These are phyloP conservation scores for Abscondita cerata DNA, from an alignment of 2,888 invertebrate species.

Conservation along the genomic window DNA sequence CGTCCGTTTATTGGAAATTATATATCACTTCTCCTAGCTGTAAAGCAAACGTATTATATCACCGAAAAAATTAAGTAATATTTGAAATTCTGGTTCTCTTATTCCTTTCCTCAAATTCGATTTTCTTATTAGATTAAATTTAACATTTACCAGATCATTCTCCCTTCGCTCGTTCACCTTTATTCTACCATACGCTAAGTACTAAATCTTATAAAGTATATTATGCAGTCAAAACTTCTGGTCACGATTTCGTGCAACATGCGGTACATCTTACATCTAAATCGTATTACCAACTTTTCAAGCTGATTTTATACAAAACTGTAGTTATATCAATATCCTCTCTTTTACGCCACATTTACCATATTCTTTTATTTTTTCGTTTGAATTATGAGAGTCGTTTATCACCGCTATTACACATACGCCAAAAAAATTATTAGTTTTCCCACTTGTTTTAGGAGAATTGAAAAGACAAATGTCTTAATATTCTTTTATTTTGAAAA, in stretches of 20 bases:
- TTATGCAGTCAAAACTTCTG: conserved; percentile 57
- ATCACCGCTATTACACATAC: conserved; percentile 12
- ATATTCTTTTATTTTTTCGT: conserved; percentile 18
- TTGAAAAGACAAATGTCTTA: not conserved
- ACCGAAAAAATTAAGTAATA: conserved; percentile 41
- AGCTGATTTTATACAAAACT: conserved; percentile 46
- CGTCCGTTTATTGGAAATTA: conserved; percentile 46
- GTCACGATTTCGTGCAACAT: conserved; percentile 56
- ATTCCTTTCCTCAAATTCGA: conserved; percentile 37
- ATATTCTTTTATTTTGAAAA: no score
- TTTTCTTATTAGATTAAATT: conserved; percentile 41
- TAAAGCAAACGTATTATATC: conserved; percentile 36
- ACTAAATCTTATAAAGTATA: conserved; percentile 56
- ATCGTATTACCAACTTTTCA: conserved; percentile 55
- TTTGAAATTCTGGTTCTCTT: conserved; percentile 37
- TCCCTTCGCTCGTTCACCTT: conserved; percentile 28
- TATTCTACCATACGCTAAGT: conserved; percentile 34
- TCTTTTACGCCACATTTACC: conserved; percentile 28
- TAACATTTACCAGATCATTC: conserved; percentile 31
- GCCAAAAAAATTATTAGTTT: not conserved
- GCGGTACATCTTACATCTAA: conserved; percentile 58
- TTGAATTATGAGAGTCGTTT: conserved; percentile 20
- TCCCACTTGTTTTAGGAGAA: not conserved
- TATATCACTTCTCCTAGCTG: conserved; percentile 39
- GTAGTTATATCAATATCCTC: conserved; percentile 42